These are phyloP conservation scores for Sebastes taczanowskii DNA, from an alignment of 2,797 vertebrate species.

Conservation along the genomic window DNA sequence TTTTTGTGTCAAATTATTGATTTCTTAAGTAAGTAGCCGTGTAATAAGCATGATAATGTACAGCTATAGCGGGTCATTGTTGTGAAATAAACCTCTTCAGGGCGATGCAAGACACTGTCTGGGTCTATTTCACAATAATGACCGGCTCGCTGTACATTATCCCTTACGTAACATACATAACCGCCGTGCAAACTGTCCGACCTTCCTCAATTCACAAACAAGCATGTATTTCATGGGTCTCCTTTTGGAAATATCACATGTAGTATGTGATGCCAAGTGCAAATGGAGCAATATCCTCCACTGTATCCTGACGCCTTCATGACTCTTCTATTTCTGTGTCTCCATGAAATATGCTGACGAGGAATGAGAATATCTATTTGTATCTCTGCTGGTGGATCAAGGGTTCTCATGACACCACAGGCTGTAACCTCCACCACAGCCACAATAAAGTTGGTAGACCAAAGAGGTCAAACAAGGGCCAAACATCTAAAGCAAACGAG, in stretches of 20 bases:
- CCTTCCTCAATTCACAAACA: not conserved
- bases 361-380: constrained; percentile 15
- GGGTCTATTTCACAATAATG: too few relatives aligned
- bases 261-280: not conserved
- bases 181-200: not conserved
- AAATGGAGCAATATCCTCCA: not conserved
- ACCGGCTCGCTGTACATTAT: too few relatives aligned
- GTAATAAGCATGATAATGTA: too few relatives aligned
- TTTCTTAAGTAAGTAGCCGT: too few relatives aligned
- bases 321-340: constrained; percentile 8
- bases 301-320: not conserved
- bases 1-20: too few relatives aligned
- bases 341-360: not conserved
- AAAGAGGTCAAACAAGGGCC: not conserved
- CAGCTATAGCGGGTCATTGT: too few relatives aligned
- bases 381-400: not conserved
- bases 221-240: not conserved
- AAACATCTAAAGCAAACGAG: not conserved
- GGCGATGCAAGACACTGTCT: too few relatives aligned
- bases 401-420: not conserved
- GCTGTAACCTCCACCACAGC: not conserved
- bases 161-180: not conserved
- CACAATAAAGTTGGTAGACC: not conserved
- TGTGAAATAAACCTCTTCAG: too few relatives aligned
- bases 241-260: not conserved